phyloP scores from a whole-genome alignment of 2,888 invertebrate species.

The Dynastes grantii region DNA sequence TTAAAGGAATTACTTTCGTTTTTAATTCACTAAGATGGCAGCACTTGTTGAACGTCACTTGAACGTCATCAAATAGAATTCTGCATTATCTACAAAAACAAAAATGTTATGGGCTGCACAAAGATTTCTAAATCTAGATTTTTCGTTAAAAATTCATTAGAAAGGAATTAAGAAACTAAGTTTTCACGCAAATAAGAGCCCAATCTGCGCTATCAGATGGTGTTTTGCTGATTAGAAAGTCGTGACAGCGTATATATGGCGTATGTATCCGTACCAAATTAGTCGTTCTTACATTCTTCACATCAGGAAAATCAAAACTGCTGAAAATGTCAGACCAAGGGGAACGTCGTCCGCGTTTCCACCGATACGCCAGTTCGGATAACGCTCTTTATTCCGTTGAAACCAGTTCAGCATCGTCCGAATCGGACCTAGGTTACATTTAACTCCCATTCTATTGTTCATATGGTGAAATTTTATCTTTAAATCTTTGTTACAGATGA shows the following conservation, averaged over 20 bases:
- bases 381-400: slow-evolving; percentile 44
- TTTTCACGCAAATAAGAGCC: neutral
- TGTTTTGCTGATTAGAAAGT: neutral
- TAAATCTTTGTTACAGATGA: slow-evolving; percentile 54
- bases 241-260: slow-evolving; percentile 8
- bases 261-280: slow-evolving; percentile 4
- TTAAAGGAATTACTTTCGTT: neutral
- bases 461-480: slow-evolving; percentile 11
- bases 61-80: neutral
- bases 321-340: slow-evolving; percentile 50
- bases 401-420: slow-evolving; percentile 43
- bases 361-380: slow-evolving; percentile 31
- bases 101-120: neutral
- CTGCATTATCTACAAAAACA: slow-evolving; percentile 23
- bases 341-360: slow-evolving; percentile 23
- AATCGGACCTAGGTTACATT: slow-evolving; percentile 51
- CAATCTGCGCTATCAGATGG: neutral
- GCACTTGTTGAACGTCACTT: neutral
- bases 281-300: neutral
- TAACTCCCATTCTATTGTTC: neutral
- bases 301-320: slow-evolving; percentile 8
- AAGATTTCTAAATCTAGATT: neutral
- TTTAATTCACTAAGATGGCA: slow-evolving; percentile 1
- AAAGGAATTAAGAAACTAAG: neutral
- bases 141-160: neutral